Evolutionary conservation across 23 tunicate genomes (phyloP), one percentile per base, ranked within the genome.

Genomic region (Styela plicata): DNA sequence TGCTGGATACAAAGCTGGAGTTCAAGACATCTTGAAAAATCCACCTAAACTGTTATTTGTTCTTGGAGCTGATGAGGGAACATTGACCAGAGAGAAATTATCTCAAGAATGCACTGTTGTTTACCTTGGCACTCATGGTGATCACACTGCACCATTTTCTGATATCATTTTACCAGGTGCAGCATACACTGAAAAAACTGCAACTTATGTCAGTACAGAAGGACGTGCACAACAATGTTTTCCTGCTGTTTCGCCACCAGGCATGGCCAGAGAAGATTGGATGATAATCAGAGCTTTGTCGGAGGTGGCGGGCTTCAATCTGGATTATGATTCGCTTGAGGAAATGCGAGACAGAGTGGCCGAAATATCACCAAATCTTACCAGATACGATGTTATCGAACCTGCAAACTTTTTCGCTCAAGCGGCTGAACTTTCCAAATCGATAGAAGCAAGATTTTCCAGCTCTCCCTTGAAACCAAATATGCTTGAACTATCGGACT

Each of bases 131-230:
- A 88, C 89, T 20, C 97, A 96, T 34, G 99, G 99, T 34, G 99
- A 96, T 68, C 36, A 53, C 26, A 80, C 90, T 26, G 99, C 99
- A 17, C 89, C 99, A 2, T 85, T 92, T 74, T 90, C 97, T 73
- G 99, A 96, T 79, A 88, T 88, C 81, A 91, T 96, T 18, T 80
- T 96, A 17, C 99, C 99, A 1, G 92, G 87, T 0, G 99, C 99
- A 1, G 99, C 99, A 30, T 96, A 96, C 94, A 96, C 99, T 62
- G 99, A 96, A 74, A 96, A 96, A 66, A 85, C 88, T 3, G 99
- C 85, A 0, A 96, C 99, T 20, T 96, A 83, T 64, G 94, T 96
- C 70, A 96, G 91, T 83, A 96, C 93, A 2, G 99, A 96, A 82
- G 99, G 99, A 25, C 84, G 99, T 0, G 88, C 96, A 2, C 99